phyloP scores from a whole-genome alignment of 1,140 invertebrate genomes.

The Bombus fervidus region DNA sequence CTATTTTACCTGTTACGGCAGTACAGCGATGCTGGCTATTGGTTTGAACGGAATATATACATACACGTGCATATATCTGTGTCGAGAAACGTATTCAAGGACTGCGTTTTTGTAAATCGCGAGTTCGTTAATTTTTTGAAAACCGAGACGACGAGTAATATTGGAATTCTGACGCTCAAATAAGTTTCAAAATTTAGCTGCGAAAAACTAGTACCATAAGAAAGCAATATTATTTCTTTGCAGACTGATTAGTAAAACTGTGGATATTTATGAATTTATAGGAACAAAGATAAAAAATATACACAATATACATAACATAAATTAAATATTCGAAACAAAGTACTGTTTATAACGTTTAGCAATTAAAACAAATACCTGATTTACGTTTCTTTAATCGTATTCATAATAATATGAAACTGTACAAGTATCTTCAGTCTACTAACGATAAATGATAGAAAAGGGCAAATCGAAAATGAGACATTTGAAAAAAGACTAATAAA shows the following conservation, averaged over 20 bases:
- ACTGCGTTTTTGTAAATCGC: neutral
- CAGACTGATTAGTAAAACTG: neutral
- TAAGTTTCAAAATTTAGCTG: neutral
- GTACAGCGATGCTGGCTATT: neutral
- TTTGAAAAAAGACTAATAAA: neutral
- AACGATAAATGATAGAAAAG: neutral
- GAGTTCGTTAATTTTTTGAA: neutral
- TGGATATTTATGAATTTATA: neutral
- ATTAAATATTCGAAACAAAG: neutral
- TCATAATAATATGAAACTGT: neutral
- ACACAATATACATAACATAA: too few species aligned
- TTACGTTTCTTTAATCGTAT: neutral
- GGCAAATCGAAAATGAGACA: neutral
- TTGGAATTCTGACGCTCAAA: neutral
- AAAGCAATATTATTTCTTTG: too few species aligned
- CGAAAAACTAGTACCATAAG: neutral
- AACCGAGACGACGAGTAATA: neutral
- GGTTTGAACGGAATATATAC: neutral
- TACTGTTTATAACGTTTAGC: neutral
- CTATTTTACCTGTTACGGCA: neutral
- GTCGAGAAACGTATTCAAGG: neutral
- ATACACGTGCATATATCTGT: neutral
- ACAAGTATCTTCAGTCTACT: neutral
- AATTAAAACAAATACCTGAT: neutral
- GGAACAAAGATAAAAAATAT: neutral